Evolutionary conservation across 2,797 vertebrate species (phyloP).

Genomic region (Myotis pilosus): DNA sequence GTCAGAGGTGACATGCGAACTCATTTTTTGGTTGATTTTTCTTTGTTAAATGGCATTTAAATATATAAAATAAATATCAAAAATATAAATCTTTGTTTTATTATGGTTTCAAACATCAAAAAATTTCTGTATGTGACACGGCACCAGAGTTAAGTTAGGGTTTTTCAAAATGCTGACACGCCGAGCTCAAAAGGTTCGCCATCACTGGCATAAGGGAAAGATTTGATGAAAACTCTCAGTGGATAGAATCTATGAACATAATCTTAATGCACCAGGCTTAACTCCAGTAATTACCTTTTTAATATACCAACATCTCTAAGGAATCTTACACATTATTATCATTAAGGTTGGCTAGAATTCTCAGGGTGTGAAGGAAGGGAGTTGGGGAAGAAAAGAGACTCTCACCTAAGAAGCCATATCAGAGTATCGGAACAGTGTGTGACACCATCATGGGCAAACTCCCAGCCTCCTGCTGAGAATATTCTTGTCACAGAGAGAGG

Average conservation of each 20-base stretch:
- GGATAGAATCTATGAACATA: neutral
- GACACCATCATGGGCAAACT: neutral
- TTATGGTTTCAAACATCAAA: too few relatives aligned
- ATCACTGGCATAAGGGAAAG: neutral
- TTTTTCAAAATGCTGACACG: too few relatives aligned
- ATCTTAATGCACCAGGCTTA: neutral
- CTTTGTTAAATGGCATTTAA: too few relatives aligned
- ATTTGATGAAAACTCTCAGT: neutral
- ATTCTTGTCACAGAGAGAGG: neutral
- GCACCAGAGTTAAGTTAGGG: too few relatives aligned
- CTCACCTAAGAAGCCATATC: neutral
- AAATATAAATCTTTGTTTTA: too few relatives aligned
- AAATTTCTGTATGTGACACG: too few relatives aligned
- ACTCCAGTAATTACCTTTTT: slow-evolving; percentile 27
- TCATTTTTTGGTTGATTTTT: too few relatives aligned
- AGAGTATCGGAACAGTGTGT: neutral
- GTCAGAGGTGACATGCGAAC: too few relatives aligned
- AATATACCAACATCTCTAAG: neutral
- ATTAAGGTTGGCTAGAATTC: neutral
- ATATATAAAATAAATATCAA: too few relatives aligned
- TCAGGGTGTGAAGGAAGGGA: neutral
- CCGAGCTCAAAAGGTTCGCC: too few relatives aligned
- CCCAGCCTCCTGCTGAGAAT: neutral
- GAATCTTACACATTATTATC: neutral
- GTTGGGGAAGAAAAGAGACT: neutral